Evolutionary conservation across 2,113 vertebrate genomes (phyloP), one percentile per base, ranked within the genome.

Genomic region (Serilophus lunatus): DNA sequence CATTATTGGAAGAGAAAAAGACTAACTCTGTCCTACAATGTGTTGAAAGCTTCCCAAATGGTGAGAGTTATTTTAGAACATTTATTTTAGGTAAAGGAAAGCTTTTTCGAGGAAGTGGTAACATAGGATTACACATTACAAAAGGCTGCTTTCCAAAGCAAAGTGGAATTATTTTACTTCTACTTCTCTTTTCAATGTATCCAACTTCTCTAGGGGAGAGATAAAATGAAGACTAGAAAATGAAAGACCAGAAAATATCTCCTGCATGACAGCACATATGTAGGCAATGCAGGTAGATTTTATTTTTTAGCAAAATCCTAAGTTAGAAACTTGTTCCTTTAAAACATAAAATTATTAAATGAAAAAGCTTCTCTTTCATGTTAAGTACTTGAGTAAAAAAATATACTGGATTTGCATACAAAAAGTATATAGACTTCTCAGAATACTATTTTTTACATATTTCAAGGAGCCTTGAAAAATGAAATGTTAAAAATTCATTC

Each of bases 41-140:
- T 92, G 93, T 90, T 94, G 94, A 96, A 94, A 96, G 84, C 81
- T 95, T 88, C 81, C 70, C 90, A 91, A 95, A 95, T 87, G 91
- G 91, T 76, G 66, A 85, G 69, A 92, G 82, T 69, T 90, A 91
- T 91, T 95, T 95, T 75, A 82, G 89, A 92, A 89, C 88, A 64
- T 85, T 91, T 91, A 92, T 96, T 95, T 95, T 92, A 82, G 63
- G 88, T 42, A 76, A 80, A 93, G 66, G 61, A 84, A 86, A 82
- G 69, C 49, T 77, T 90, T 65, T 69, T 51, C 47, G 49, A 93
- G 77, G 40, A 88, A 80, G 66, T 70, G 28, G 69, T 36, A 91
- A 70, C 74, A 42, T 16, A 71, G 69, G 63, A 66, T 88, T 89
- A 24, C 50, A 70, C 47, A 47, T 86, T 50, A 70, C 18, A 86